Conservation (phyloP, 2,113 vertebrate species). For the Vombatus ursinus region DNA sequence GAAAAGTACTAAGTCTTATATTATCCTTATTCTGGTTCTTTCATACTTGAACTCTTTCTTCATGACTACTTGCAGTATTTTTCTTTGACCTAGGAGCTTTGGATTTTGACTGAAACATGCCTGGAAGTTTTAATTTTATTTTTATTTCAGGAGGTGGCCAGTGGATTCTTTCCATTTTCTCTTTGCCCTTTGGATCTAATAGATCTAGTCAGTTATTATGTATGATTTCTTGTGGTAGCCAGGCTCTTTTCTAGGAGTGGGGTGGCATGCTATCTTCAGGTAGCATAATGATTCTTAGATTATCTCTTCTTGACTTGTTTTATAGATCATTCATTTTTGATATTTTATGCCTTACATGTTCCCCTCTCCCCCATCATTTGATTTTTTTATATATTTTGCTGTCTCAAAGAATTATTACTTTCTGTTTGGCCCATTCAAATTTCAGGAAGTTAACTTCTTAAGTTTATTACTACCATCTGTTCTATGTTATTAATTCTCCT, state of each 20-base stretch:
- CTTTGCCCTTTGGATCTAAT: not conserved
- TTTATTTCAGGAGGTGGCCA: not conserved
- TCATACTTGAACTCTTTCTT: not conserved
- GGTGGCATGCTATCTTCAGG: not conserved
- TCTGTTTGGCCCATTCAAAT: not conserved
- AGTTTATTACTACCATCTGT: not conserved
- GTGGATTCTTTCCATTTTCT: not conserved
- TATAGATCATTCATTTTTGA: not conserved
- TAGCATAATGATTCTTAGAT: not conserved
- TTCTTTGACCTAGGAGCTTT: not conserved
- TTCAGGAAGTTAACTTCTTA: not conserved
- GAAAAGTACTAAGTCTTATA: not conserved
- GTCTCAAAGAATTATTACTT: not conserved
- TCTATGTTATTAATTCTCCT: not conserved
- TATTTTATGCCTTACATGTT: not conserved
- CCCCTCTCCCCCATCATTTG: not conserved
- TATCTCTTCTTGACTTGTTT: not conserved
- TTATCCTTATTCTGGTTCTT: not conserved
- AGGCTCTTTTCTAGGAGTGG: not conserved
- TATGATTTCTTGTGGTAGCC: not conserved
- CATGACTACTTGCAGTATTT: not conserved
- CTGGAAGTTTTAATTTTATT: not conserved
- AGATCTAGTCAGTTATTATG: not conserved
- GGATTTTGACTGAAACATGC: not conserved
- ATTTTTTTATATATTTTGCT: not conserved